phyloP scores from a whole-genome alignment of 2,888 invertebrate species.

The Automeris io region DNA sequence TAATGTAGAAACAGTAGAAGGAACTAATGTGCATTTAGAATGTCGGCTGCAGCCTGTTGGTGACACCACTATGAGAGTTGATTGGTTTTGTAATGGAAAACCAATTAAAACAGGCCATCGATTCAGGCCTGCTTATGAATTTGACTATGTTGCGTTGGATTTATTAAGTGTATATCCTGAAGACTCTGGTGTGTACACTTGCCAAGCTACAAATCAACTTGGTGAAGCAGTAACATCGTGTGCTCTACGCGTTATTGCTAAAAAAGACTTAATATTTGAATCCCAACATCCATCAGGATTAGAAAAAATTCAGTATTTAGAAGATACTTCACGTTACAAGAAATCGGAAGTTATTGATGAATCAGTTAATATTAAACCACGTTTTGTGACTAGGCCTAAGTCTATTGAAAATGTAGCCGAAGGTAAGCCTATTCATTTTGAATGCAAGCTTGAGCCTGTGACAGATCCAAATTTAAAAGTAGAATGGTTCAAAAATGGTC shows the following conservation, averaged over 20 bases:
- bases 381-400: slow-evolving; percentile 92
- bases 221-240: slow-evolving; percentile 97
- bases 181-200: slow-evolving; percentile 97
- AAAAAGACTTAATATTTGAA: slow-evolving; percentile 91
- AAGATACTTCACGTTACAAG: slow-evolving; percentile 91
- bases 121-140: slow-evolving; percentile 97
- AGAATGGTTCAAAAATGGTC: slow-evolving; percentile 97
- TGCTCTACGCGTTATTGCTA: slow-evolving; percentile 91
- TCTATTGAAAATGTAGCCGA: slow-evolving; percentile 90
- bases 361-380: slow-evolving; percentile 87
- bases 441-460: slow-evolving; percentile 97
- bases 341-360: slow-evolving; percentile 89
- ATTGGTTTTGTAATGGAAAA: slow-evolving; percentile 97
- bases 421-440: slow-evolving; percentile 96
- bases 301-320: slow-evolving; percentile 93
- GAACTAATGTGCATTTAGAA: slow-evolving; percentile 94
- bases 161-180: slow-evolving; percentile 97
- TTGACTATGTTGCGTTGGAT: slow-evolving; percentile 97
- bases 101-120: slow-evolving; percentile 95
- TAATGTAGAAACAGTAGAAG: slow-evolving; percentile 92
- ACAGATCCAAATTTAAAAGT: slow-evolving; percentile 97
- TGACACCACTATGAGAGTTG: slow-evolving; percentile 93
- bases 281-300: slow-evolving; percentile 94
- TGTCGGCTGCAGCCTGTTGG: slow-evolving; percentile 94
- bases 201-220: slow-evolving; percentile 94